Conservation (phyloP, 2,113 vertebrate genomes). For the Xenus cinereus region DNA sequence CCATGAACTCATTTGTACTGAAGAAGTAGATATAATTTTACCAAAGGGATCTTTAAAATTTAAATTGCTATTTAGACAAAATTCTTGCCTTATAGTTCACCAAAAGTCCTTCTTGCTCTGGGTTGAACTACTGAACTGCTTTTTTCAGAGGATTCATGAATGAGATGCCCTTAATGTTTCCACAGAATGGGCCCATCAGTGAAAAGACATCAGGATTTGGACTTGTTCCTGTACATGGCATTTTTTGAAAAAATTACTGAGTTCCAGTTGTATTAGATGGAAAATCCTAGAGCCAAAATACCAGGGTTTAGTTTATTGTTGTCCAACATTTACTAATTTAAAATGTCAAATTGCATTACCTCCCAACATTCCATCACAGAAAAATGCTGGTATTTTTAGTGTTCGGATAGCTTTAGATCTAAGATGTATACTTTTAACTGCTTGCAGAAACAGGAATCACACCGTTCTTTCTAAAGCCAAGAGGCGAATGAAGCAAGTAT, state of each 20-base stretch:
- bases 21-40: neutral
- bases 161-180: neutral
- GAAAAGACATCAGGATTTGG: neutral
- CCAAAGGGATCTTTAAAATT: neutral
- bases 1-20: neutral
- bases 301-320: neutral
- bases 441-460: neutral
- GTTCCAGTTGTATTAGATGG: neutral
- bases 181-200: neutral
- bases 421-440: neutral
- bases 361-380: neutral
- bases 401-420: neutral
- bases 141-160: neutral
- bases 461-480: neutral
- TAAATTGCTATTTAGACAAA: neutral
- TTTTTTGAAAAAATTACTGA: neutral
- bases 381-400: neutral
- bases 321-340: neutral
- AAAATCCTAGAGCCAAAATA: neutral
- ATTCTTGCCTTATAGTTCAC: neutral
- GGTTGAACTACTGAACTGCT: neutral
- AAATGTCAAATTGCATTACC: neutral
- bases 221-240: neutral
- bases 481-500: neutral
- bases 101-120: neutral